Conservation (phyloP, 2,888 invertebrate species). For the Omphaloscelis lunosa region DNA sequence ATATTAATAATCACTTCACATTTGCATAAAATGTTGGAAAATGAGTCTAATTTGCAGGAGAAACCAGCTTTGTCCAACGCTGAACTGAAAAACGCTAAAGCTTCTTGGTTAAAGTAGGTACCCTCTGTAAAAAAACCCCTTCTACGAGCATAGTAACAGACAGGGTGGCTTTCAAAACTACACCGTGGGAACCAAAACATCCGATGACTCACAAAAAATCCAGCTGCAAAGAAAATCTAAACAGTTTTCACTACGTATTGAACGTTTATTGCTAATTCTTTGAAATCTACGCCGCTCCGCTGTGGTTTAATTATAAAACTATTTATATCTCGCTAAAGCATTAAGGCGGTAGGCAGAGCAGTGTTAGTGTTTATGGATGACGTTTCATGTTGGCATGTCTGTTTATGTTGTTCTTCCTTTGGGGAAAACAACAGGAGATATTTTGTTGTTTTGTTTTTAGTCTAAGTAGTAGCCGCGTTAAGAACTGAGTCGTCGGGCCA, state of each 20-base stretch:
- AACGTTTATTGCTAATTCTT: conserved; percentile 33
- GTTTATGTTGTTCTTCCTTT: conserved; percentile 14
- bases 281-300: conserved; percentile 42
- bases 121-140: no score
- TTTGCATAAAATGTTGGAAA: no score
- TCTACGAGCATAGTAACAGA: no score
- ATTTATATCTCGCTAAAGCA: conserved; percentile 35
- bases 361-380: conserved; percentile 43
- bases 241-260: conserved; percentile 7
- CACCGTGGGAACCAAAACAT: conserved; percentile 19
- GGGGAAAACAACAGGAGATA: conserved; percentile 29
- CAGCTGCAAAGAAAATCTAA: conserved; percentile 16
- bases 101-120: no score
- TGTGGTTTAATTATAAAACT: conserved; percentile 54
- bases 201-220: conserved; percentile 2
- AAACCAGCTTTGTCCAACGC: no score
- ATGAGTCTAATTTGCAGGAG: no score
- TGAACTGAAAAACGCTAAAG: no score
- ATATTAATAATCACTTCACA: no score
- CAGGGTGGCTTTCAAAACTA: no score
- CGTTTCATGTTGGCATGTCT: conserved; percentile 7
- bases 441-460: neutral
- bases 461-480: no score
- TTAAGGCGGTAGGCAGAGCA: conserved; percentile 19
- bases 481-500: no score